Evolutionary conservation across 2,797 vertebrate genomes (phyloP).

Genomic region (Crypturellus tataupa): DNA sequence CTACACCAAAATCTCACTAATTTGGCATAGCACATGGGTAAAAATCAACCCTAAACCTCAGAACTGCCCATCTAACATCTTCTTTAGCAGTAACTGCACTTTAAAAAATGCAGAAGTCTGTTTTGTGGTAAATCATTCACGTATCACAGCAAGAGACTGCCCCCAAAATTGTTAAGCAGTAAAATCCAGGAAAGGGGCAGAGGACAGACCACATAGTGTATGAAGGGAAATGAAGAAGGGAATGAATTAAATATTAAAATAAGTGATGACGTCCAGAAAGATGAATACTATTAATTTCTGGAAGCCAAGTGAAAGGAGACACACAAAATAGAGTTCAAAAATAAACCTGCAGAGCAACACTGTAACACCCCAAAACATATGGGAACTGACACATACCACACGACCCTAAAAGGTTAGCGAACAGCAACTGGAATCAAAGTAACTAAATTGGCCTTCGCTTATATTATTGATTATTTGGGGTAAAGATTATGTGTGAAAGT

Average conservation of each 20-base stretch:
- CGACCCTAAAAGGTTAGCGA: not conserved
- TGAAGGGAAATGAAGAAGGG: not conserved
- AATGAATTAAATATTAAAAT: slow-evolving; percentile 46
- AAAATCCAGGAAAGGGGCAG: slow-evolving; percentile 10
- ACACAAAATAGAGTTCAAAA: slow-evolving; percentile 27
- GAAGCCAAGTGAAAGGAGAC: slow-evolving; percentile 29
- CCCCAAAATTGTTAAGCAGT: not conserved
- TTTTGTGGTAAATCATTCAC: not conserved
- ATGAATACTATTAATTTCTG: slow-evolving; percentile 35
- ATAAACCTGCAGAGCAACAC: slow-evolving; percentile 25
- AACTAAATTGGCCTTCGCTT: not conserved
- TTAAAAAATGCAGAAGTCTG: not conserved
- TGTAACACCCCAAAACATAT: slow-evolving; percentile 19
- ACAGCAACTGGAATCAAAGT: not conserved
- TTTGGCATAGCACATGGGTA: not conserved
- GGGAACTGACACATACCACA: slow-evolving; percentile 25
- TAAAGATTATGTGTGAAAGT: not conserved
- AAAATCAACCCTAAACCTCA: not conserved
- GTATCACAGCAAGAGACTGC: not conserved
- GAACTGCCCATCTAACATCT: not conserved
- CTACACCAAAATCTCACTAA: not conserved
- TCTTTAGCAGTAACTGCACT: not conserved
- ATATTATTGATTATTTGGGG: not conserved
- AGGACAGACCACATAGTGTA: not conserved
- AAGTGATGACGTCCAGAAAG: slow-evolving; percentile 33